These are phyloP conservation scores for Microdon myrmicae DNA, from an alignment of 2,888 invertebrate species.

Conservation along the genomic window DNA sequence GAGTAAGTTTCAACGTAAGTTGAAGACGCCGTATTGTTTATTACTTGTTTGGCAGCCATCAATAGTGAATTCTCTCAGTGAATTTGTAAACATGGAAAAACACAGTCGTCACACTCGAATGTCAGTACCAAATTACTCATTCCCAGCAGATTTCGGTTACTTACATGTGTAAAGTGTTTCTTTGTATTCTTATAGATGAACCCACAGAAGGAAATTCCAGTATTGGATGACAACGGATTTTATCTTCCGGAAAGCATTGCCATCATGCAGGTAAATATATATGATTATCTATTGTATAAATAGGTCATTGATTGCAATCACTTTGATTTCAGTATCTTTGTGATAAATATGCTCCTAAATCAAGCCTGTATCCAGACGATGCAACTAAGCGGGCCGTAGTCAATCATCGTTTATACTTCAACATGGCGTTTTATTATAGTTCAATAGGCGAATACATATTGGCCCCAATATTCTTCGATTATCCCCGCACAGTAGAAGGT, in stretches of 20 bases:
- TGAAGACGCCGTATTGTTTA: too few species aligned
- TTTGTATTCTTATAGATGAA: constrained; percentile 71
- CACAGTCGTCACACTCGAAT: too few species aligned
- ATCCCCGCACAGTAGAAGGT: constrained; percentile 74
- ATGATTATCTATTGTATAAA: background rate
- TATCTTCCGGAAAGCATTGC: constrained; percentile 79
- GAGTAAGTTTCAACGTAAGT: too few species aligned
- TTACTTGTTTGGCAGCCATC: too few species aligned
- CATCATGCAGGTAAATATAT: constrained; percentile 64
- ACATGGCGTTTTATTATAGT: constrained; percentile 79
- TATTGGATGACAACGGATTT: constrained; percentile 83
- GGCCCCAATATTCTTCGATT: constrained; percentile 82
- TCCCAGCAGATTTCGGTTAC: too few species aligned
- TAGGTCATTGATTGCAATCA: background rate
- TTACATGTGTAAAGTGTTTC: background rate
- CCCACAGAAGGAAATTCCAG: constrained; percentile 82
- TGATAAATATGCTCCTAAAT: constrained; percentile 77
- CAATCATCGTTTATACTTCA: constrained; percentile 83
- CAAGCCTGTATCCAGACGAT: constrained; percentile 77
- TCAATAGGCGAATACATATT: constrained; percentile 70
- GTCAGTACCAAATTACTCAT: too few species aligned
- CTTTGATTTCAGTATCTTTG: constrained; percentile 74
- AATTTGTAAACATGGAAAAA: too few species aligned
- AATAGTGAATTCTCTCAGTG: too few species aligned
- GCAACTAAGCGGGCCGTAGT: constrained; percentile 77